A percentile compares a stretch with the other conserved stretches of the same genome.
These are phyloP conservation scores for Doris montereyensis DNA, from an alignment of 2,888 invertebrate genomes.

Conservation along the genomic window DNA sequence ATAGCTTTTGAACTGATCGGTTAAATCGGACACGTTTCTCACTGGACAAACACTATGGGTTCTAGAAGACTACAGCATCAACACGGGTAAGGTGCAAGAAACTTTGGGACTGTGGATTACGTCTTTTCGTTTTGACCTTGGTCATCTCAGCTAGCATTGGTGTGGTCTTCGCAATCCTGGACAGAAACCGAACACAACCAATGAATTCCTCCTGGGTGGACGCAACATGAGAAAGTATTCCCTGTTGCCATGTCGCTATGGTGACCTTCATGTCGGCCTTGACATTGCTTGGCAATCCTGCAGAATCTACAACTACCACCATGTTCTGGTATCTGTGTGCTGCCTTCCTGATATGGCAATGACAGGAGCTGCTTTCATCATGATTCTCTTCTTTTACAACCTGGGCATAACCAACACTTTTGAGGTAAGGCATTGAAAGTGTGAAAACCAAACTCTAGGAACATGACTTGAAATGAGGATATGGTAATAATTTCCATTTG, in stretches of 20 bases:
- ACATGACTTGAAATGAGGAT: too few species aligned
- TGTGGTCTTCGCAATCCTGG: slow-evolving; percentile 75
- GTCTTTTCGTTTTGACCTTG: slow-evolving; percentile 47
- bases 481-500: too few species aligned
- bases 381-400: slow-evolving; percentile 49
- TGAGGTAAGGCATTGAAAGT: slow-evolving; percentile 48
- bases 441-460: too few species aligned
- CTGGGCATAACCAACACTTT: slow-evolving; percentile 47
- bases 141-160: slow-evolving; percentile 52
- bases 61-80: slow-evolving; percentile 41
- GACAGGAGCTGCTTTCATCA: slow-evolving; percentile 41
- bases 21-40: too few species aligned
- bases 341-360: slow-evolving; percentile 54
- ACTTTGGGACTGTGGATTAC: slow-evolving; percentile 45
- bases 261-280: slow-evolving; percentile 59
- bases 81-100: slow-evolving; percentile 41
- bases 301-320: slow-evolving; percentile 54
- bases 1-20: too few species aligned
- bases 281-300: slow-evolving; percentile 52
- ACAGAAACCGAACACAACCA: slow-evolving; percentile 75
- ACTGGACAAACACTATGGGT: not conserved
- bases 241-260: slow-evolving; percentile 69
- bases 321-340: slow-evolving; percentile 47
- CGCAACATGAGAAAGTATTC: slow-evolving; percentile 63
- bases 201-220: slow-evolving; percentile 67